Base-by-base conservation (phyloP, 2,113 vertebrate genomes). In the Sinocyclocheilus grahami region DNA sequence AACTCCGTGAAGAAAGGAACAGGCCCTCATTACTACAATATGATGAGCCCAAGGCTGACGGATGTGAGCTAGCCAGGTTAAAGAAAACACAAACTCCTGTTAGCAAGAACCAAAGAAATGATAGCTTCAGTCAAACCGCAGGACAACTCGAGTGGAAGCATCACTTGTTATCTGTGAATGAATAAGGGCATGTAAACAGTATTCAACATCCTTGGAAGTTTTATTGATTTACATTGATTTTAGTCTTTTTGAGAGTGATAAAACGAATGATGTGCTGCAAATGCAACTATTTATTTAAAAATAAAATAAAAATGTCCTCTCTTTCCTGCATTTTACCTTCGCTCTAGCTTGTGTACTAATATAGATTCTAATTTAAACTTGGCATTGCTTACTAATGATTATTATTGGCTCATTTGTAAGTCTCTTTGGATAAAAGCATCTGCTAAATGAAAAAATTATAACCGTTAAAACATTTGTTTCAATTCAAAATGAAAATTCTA, bases 101-200 rank as follows among this genome's bases (percentile, higher is more conserved):
- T 11, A 48, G 13, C n/a, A 16, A 18, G 22, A 81, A 3, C 60
- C n/a, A 63, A 24, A 18, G 60, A 37, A 42, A 27, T 81, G 58
- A 42, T 81, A 27, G 39, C 16, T 81, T 81, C 78, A 48, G 14
- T 48, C 37, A 81, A 65, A 65, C 78, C 78, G 11, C 58, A 65
- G 78, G 60, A 65, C 60, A 27, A 7, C 20, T 60, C 14, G 7
- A 62, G 58, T 63, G 58, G n/a, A 63, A 80, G 60, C n/a, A 16
- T 63, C 78, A 27, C 60, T 81, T 8, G 6, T 79, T 33, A n/a
- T 39, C 55, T 79, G 55, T 39, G 5, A 37, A 65, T 81, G 39
- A 81, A 48, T 5, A 20, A 65, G 37, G 1, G 37, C 10, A 12
- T 42, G 39, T 22, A 72, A 22, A 72, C 8, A 5, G 20, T 42